Base-by-base conservation (phyloP, 2,113 vertebrate genomes). In the Myiozetetes cayanensis region DNA sequence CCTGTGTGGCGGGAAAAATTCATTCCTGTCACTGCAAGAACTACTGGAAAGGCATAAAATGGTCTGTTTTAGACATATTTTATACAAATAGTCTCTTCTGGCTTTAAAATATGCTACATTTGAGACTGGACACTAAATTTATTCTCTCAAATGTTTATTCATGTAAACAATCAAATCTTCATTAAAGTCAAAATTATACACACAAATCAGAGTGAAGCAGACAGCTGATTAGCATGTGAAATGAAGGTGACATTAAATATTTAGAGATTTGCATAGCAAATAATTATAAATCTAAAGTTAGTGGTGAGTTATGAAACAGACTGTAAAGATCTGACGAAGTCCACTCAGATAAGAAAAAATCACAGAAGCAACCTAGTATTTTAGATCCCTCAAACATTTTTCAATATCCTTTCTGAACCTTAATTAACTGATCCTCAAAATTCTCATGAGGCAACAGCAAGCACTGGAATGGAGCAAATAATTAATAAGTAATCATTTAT, bases 361-460 rank as follows among this genome's bases (percentile, higher is more conserved):
- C 75, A 87, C 39, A 67, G 75, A 78, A 63, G 28, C 61, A 87
- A 27, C 21, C 47, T 74, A n/a, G 14, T 66, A 52, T 49, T 95
- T 86, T 43, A 52, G 18, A 63, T 87, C 85, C 44, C 66, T 83
- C 35, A 85, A 89, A 91, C n/a, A 44, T 82, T 95, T 71, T 46
- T 87, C 58, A 81, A 81, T 84, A 84, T 94, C 56, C 14, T 84
- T 47, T 59, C 55, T 87, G 55, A 93, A 87, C 43, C 49, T 94
- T 94, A 95, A 94, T 90, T 96, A 96, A 90, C 14, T 86, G 84
- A 94, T 85, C 79, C 52, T 93, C 82, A 85, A 35, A 85, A 78
- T 77, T 82, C 79, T 58, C 47, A 41, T n/a, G 28, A 81, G 66
- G 56, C 39, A 78, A 63, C 4, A 4, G 13, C 39, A 91, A 88